Percentiles rank a stretch among this genome's conserved stretches.
These are phyloP conservation scores for Cherax quadricarinatus DNA, from an alignment of 1,140 invertebrate species.

Conservation along the genomic window DNA sequence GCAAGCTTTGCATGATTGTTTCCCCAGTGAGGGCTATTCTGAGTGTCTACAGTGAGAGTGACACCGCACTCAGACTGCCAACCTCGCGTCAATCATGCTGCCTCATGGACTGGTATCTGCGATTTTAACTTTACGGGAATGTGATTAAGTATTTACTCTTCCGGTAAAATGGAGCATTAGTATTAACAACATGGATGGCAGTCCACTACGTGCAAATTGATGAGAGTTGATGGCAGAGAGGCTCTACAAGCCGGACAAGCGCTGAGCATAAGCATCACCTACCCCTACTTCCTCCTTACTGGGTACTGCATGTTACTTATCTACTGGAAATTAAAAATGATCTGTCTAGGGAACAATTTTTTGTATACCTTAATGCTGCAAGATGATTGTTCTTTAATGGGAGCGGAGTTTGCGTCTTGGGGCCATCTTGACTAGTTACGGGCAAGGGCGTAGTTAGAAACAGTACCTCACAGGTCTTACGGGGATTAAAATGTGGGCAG, in stretches of 20 bases:
- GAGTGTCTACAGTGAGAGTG: constrained; percentile 1
- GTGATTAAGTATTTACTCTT: too few relatives aligned
- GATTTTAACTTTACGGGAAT: neutral
- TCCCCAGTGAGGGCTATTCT: neutral
- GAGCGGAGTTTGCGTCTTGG: neutral
- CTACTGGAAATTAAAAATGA: neutral
- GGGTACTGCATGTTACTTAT: constrained; percentile 2
- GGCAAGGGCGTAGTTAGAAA: neutral
- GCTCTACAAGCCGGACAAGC: constrained; percentile 20
- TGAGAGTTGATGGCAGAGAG: neutral
- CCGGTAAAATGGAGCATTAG: too few relatives aligned
- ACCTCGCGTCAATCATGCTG: neutral
- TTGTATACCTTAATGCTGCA: neutral
- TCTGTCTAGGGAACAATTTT: neutral
- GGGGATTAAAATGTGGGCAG: neutral
- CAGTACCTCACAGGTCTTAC: neutral
- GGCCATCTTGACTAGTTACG: neutral
- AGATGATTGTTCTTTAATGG: neutral
- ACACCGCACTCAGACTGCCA: neutral
- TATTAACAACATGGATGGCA: neutral
- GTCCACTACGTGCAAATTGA: neutral
- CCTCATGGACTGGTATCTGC: neutral
- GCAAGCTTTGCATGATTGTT: constrained; percentile 6
- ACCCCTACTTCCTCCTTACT: constrained; percentile 11
- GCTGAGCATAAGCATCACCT: constrained; percentile 33